phyloP scores from a whole-genome alignment of 2,888 invertebrate species.

The Trachelus stipa region DNA sequence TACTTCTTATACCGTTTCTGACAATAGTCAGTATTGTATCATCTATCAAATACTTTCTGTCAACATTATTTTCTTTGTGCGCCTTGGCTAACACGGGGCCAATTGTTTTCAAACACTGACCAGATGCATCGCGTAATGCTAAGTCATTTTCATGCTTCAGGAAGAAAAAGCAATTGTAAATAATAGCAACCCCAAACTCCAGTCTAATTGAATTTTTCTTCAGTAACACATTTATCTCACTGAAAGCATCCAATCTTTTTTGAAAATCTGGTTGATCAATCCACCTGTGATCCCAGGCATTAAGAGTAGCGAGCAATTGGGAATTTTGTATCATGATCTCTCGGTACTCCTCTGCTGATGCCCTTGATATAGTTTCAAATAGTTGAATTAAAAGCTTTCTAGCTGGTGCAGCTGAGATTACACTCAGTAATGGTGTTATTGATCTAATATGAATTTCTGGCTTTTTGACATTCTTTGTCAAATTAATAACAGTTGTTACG shows the following conservation, averaged over 20 bases:
- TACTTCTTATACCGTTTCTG: slow-evolving; percentile 77
- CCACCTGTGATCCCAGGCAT: slow-evolving; percentile 88
- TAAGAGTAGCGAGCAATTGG: slow-evolving; percentile 76
- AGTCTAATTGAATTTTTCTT: slow-evolving; percentile 67
- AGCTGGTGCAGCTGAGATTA: slow-evolving; percentile 74
- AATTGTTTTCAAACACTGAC: slow-evolving; percentile 78
- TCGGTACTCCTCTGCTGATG: slow-evolving; percentile 50
- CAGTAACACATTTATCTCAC: slow-evolving; percentile 72
- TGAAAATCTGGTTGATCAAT: slow-evolving; percentile 96
- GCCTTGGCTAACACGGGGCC: slow-evolving; percentile 74
- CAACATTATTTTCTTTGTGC: slow-evolving; percentile 68
- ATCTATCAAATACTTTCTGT: slow-evolving; percentile 78
- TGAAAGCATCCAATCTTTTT: slow-evolving; percentile 82
- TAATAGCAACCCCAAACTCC: slow-evolving; percentile 77
- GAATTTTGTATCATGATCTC: slow-evolving; percentile 69
- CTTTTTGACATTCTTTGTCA: slow-evolving; percentile 76
- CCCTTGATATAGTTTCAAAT: slow-evolving; percentile 72
- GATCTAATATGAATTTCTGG: slow-evolving; percentile 77
- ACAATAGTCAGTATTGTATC: slow-evolving; percentile 81
- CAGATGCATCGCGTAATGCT: slow-evolving; percentile 83
- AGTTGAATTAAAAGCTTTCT: slow-evolving; percentile 78
- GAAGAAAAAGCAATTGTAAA: slow-evolving; percentile 86
- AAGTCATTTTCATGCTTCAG: slow-evolving; percentile 85
- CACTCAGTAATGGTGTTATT: slow-evolving; percentile 79
- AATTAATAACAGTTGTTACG: slow-evolving; percentile 79